Evolutionary conservation across 2,113 vertebrate genomes (phyloP).

Genomic region (Amblyornis subalaris): DNA sequence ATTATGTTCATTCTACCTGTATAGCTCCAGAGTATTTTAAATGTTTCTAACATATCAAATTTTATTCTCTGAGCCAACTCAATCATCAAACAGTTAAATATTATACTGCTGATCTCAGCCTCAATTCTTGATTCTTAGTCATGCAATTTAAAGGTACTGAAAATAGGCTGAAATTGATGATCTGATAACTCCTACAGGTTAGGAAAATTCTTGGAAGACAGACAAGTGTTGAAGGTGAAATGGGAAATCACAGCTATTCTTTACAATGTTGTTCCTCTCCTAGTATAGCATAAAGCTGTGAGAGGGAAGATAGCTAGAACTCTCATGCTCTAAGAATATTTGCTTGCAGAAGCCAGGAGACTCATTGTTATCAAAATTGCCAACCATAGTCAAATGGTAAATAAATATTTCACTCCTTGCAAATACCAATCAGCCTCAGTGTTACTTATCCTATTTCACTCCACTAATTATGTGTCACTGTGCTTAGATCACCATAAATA

Average conservation of each 20-base stretch:
- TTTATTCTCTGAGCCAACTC: not conserved
- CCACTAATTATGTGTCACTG: not conserved
- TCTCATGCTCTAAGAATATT: not conserved
- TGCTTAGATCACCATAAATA: not conserved
- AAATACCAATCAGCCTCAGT: not conserved
- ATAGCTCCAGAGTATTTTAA: not conserved
- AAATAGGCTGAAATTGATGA: not conserved
- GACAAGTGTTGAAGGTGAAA: not conserved
- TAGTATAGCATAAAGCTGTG: not conserved
- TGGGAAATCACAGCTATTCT: not conserved
- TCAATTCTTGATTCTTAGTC: not conserved
- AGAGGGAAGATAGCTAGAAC: no score
- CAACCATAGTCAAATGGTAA: not conserved
- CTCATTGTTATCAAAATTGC: not conserved
- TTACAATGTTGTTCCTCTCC: not conserved
- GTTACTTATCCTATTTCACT: not conserved
- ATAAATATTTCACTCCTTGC: not conserved
- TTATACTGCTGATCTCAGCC: not conserved
- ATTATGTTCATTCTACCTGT: not conserved
- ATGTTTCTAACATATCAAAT: not conserved
- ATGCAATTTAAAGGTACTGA: not conserved
- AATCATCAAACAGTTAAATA: not conserved
- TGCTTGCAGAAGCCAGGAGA: not conserved
- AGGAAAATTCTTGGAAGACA: not conserved
- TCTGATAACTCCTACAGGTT: not conserved